Percentiles rank a stretch among this genome's conserved stretches.
phyloP scores from a whole-genome alignment of 2,797 vertebrate genomes.

The Odontamblyopus rebecca region DNA sequence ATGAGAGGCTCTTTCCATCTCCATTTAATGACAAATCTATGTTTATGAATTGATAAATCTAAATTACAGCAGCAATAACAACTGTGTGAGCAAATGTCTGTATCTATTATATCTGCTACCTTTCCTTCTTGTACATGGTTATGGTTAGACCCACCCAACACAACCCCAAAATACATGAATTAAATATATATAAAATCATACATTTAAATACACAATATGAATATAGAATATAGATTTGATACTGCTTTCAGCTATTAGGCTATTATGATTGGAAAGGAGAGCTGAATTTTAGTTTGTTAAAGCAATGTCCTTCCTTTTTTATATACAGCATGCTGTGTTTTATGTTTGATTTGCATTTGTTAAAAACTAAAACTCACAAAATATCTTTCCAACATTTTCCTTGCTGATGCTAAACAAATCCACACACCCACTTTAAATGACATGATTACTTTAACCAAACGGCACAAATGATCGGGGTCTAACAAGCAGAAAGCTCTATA shows the following conservation, averaged over 20 bases:
- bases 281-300: background rate
- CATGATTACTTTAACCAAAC: constrained; percentile 67
- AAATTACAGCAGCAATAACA: background rate
- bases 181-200: too few relatives aligned
- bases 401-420: constrained; percentile 20
- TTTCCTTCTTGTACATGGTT: background rate
- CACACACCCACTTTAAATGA: constrained; percentile 48
- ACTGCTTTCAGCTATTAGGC: too few relatives aligned
- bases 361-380: background rate
- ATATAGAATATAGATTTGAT: too few relatives aligned
- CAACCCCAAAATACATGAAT: too few relatives aligned
- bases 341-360: background rate
- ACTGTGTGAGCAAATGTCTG: too few relatives aligned
- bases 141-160: too few relatives aligned
- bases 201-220: too few relatives aligned
- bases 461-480: constrained; percentile 38
- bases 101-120: background rate
- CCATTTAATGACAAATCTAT: background rate
- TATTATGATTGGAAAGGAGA: background rate
- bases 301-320: background rate
- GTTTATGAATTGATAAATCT: background rate
- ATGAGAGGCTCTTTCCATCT: background rate
- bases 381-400: constrained; percentile 7
- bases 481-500: constrained; percentile 56
- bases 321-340: background rate